Conservation (phyloP, 1,140 invertebrate genomes). For the Heterodera carotae region DNA sequence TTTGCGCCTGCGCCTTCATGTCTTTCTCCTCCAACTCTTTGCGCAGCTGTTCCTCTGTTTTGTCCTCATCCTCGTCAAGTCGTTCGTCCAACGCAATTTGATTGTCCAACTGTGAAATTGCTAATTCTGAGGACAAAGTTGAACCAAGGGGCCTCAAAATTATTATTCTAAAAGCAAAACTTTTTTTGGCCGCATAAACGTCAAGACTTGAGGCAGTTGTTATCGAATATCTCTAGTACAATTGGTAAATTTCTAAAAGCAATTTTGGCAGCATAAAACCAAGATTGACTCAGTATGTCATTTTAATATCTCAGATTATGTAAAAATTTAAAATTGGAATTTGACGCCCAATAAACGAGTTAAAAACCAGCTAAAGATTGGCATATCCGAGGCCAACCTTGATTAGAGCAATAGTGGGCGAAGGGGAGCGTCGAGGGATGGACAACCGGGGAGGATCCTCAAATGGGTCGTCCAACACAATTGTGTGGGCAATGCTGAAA, state of each 20-base stretch:
- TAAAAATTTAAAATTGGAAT: too few relatives aligned
- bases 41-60: conserved; percentile 79
- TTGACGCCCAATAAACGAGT: conserved; percentile 1
- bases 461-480: conserved; percentile 93
- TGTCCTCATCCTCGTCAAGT: conserved; percentile 85
- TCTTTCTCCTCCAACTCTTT: conserved; percentile 87
- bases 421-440: conserved; percentile 82
- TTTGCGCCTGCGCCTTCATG: conserved; percentile 91
- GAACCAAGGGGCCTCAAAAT: too few relatives aligned
- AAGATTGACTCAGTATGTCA: too few relatives aligned
- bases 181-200: too few relatives aligned
- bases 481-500: conserved; percentile 88
- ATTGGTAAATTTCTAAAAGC: too few relatives aligned
- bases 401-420: conserved; percentile 78
- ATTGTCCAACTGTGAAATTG: conserved; percentile 70
- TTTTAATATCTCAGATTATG: too few relatives aligned
- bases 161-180: too few relatives aligned
- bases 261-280: too few relatives aligned
- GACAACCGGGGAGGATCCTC: conserved; percentile 79
- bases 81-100: conserved; percentile 91
- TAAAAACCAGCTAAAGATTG: neutral
- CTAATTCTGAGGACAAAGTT: too few relatives aligned
- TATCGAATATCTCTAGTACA: too few relatives aligned
- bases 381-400: conserved; percentile 67
- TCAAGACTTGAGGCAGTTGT: too few relatives aligned